Percentiles rank a stretch among this genome's conserved stretches.
These are phyloP conservation scores for Octomys mimax DNA, from an alignment of 2,797 vertebrate genomes.

Conservation along the genomic window DNA sequence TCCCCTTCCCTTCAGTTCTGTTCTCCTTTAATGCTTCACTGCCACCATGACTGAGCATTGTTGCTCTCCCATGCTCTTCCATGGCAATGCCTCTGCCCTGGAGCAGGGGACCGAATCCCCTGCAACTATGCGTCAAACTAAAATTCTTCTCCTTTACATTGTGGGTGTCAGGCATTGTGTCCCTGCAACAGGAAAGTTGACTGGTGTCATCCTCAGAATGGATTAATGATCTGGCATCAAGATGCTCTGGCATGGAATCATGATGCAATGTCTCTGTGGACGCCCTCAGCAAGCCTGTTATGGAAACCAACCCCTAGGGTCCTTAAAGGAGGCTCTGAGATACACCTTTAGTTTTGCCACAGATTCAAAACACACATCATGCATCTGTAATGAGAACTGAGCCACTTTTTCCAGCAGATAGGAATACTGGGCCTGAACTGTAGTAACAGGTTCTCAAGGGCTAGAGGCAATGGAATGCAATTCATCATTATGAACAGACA, in stretches of 20 bases:
- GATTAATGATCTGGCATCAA: conserved; percentile 63
- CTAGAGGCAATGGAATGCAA: not conserved
- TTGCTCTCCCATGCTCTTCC: not conserved
- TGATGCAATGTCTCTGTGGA: conserved; percentile 62
- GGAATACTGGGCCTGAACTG: not conserved
- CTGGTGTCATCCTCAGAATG: not conserved
- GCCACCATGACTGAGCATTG: not conserved
- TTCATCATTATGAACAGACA: not conserved
- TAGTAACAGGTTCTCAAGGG: conserved; percentile 10
- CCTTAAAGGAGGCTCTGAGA: conserved; percentile 39
- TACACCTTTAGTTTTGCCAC: not conserved
- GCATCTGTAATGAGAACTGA: conserved; percentile 49
- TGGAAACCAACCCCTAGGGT: conserved; percentile 71
- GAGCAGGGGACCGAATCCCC: not conserved
- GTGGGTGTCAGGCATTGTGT: not conserved
- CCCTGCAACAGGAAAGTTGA: not conserved
- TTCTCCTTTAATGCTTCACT: not conserved
- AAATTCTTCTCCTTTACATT: not conserved
- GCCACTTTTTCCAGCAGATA: not conserved
- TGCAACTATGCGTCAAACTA: not conserved
- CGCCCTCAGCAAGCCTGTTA: conserved; percentile 26
- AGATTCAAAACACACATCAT: conserved; percentile 47
- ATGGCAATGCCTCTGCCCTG: not conserved
- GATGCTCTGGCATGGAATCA: not conserved
- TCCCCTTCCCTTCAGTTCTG: not conserved